Conservation (phyloP, 2,888 invertebrate species). For the Scaeva pyrastri region DNA sequence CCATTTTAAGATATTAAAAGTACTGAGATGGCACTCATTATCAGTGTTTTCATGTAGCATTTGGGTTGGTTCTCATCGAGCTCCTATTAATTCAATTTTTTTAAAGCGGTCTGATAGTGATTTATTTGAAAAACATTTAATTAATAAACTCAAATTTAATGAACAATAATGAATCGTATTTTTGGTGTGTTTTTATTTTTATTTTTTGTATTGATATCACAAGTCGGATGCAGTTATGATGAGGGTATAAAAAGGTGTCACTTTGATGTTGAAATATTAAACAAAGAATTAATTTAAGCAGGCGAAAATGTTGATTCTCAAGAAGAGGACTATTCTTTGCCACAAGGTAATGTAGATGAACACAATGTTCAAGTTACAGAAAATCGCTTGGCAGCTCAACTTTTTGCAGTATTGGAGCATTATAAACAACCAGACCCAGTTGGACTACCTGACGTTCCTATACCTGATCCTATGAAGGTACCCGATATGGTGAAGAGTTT, state of each 20-base stretch:
- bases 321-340: conserved; percentile 59
- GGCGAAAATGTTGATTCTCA: conserved; percentile 61
- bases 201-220: conserved; percentile 27
- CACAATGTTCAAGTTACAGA: conserved; percentile 85
- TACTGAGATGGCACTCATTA: conserved; percentile 50
- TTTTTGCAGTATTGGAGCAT: conserved; percentile 89
- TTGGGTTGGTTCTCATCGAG: conserved; percentile 13
- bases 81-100: conserved; percentile 13
- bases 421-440: conserved; percentile 92
- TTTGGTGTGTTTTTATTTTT: conserved; percentile 24
- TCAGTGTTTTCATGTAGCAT: conserved; percentile 55
- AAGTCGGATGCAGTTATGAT: conserved; percentile 27
- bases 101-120: neutral
- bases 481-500: conserved; percentile 91
- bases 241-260: conserved; percentile 38
- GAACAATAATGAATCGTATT: neutral
- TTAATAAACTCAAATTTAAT: neutral
- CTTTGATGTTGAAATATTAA: neutral
- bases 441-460: conserved; percentile 91
- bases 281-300: conserved; percentile 18
- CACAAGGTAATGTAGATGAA: conserved; percentile 77
- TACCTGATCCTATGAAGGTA: conserved; percentile 92
- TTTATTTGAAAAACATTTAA: neutral
- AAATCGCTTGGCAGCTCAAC: conserved; percentile 89
- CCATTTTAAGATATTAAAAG: conserved; percentile 55